A percentile compares a stretch with the other conserved stretches of the same genome.
phyloP scores from a whole-genome alignment of 2,797 vertebrate species.

The Micromesistius poutassou region DNA sequence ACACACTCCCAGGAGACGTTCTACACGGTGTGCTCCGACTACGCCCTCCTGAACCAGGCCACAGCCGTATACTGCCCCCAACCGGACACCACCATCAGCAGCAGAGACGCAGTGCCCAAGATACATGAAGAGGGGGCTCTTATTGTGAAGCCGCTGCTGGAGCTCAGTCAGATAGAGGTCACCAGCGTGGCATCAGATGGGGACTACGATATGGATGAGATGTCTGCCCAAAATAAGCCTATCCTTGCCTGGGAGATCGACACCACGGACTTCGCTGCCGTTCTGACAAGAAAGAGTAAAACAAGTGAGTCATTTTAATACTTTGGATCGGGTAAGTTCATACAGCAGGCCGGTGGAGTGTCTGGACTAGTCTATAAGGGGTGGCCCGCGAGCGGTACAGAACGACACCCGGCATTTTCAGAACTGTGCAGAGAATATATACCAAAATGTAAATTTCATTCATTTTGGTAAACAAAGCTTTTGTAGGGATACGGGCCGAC shows the following conservation, averaged over 20 bases:
- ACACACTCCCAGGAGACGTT: constrained; percentile 96
- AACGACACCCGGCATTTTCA: background rate
- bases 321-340: background rate
- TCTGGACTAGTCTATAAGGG: too few species aligned
- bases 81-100: constrained; percentile 48
- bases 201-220: constrained; percentile 79
- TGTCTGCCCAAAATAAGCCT: constrained; percentile 75
- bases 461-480: too few species aligned
- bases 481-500: too few species aligned
- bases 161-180: background rate
- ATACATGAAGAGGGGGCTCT: constrained; percentile 66
- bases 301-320: constrained; percentile 73
- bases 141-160: constrained; percentile 63
- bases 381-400: background rate
- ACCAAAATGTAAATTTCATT: too few species aligned
- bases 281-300: constrained; percentile 82
- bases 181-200: constrained; percentile 68
- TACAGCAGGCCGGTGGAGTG: background rate
- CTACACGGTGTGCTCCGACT: constrained; percentile 98
- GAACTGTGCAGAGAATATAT: too few species aligned
- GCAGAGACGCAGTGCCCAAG: constrained; percentile 63
- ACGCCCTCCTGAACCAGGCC: constrained; percentile 94
- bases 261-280: constrained; percentile 86
- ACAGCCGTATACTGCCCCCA: constrained; percentile 80
- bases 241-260: constrained; percentile 97